Evolutionary conservation across 2,888 invertebrate genomes (phyloP).

Genomic region (Oxyteleia sp.): DNA sequence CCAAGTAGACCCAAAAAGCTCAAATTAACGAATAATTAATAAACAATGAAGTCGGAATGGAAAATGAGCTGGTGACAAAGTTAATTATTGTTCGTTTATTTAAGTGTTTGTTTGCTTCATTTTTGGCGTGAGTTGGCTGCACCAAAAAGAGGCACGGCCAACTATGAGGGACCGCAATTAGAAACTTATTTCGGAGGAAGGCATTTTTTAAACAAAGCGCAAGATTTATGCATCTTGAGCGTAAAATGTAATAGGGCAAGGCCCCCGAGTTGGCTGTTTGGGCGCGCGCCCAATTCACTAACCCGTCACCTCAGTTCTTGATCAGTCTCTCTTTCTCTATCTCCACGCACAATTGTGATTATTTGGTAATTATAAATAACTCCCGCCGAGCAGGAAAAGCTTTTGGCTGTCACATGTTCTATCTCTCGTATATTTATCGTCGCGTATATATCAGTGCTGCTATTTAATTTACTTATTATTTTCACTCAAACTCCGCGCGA

Average conservation of each 20-base stretch:
- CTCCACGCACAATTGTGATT: conserved; percentile 56
- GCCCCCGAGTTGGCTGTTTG: conserved; percentile 45
- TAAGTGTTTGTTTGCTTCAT: conserved; percentile 51
- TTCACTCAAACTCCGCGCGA: conserved; percentile 13
- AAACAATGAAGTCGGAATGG: conserved; percentile 27
- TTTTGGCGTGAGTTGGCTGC: conserved; percentile 56
- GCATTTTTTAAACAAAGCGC: conserved; percentile 55
- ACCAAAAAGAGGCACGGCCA: conserved; percentile 52
- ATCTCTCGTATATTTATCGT: conserved; percentile 39
- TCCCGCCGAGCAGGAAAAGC: conserved; percentile 46
- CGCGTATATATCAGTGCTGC: background rate
- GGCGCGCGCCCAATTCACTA: conserved; percentile 63
- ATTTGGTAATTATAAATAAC: conserved; percentile 68
- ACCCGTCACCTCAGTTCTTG: conserved; percentile 53
- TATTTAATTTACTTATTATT: conserved; percentile 44
- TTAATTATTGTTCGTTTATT: conserved; percentile 64
- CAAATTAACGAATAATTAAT: conserved; percentile 23
- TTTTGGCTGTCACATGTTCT: conserved; percentile 37
- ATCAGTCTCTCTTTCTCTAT: conserved; percentile 48
- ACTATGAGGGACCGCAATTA: conserved; percentile 59
- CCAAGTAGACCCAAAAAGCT: background rate
- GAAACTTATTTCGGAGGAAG: conserved; percentile 58
- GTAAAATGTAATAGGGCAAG: conserved; percentile 67
- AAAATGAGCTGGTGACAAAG: conserved; percentile 54
- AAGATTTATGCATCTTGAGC: conserved; percentile 56